Evolutionary conservation across 2,113 vertebrate species (phyloP), one percentile per base, ranked within the genome.

Genomic region (Solea senegalensis): DNA sequence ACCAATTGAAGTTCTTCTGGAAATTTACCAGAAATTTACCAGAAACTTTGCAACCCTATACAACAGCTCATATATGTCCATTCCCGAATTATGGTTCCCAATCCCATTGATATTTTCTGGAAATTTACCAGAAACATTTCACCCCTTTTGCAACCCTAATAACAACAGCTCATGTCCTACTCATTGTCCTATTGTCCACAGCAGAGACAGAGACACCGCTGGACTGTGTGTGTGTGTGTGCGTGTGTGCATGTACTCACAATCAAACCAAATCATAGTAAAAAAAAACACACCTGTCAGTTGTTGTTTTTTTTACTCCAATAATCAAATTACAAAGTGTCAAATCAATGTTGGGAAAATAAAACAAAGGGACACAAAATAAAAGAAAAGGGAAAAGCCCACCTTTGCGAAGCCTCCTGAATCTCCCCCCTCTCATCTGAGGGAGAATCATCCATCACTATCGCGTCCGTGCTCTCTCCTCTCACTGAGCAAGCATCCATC

Each of bases 381-480:
- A 58, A 26, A 77, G 54, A 34, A n/a, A 62, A 26, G 55, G 27
- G 14, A 57, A 21, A 60, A 16, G 74, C 89, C 69, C 65, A 94
- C 94, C 94, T 93, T 57, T 83, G 90, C 72, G 73, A 71, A 68
- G 81, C 77, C 65, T 87, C 83, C 53, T 67, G 88, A 57, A 81
- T 80, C 28, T 76, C 86, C 85, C 65, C 86, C 85, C 65, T 80
- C 34, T 91, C 90, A 70, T 86, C 84, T 69, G 76, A 40, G 14
- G 81, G 77, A 72, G 85, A 85, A 44, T 92, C 91, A 67, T 92
- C 92, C 89, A 87, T 88, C 86, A 87, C 77, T 64, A 89, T 91
- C 76, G 81, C 90, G 44, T 92, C 91, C 66, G 89, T 86, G 86
- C 89, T 90, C 48, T 92, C 89, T 67, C 87, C 89, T 65, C 44